Evolutionary conservation across 2,888 invertebrate genomes (phyloP).

Genomic region (Macaria notata): DNA sequence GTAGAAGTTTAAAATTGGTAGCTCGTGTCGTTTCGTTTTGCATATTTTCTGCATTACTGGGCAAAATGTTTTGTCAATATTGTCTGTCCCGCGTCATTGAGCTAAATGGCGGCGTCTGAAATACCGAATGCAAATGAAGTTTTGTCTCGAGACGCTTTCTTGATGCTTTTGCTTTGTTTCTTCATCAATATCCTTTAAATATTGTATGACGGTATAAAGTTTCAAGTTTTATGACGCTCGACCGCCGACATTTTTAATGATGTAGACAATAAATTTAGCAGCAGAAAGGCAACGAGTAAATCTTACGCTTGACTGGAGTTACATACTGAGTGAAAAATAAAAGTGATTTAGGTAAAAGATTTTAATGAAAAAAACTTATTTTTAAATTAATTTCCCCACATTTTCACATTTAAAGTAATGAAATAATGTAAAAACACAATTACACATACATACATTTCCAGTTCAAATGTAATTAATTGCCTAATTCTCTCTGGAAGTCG

Average conservation of each 20-base stretch:
- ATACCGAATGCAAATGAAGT: conserved; percentile 57
- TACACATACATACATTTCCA: too few species aligned
- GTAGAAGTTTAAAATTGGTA: conserved; percentile 56
- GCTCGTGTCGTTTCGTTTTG: conserved; percentile 59
- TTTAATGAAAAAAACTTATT: too few species aligned
- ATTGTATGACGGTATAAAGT: conserved; percentile 40
- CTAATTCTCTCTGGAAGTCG: too few species aligned
- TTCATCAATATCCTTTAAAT: conserved; percentile 42
- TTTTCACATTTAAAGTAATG: too few species aligned
- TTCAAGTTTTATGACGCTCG: conserved; percentile 44
- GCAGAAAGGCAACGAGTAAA: conserved; percentile 26
- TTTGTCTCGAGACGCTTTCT: conserved; percentile 37
- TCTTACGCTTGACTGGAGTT: conserved; percentile 13
- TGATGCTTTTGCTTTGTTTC: conserved; percentile 37
- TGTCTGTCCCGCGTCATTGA: conserved; percentile 64
- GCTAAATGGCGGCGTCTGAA: conserved; percentile 56
- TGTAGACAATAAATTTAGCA: conserved; percentile 39
- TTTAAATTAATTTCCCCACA: too few species aligned
- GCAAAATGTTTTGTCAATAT: conserved; percentile 76
- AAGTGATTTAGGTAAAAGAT: too few species aligned
- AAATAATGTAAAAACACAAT: too few species aligned
- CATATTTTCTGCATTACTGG: conserved; percentile 75
- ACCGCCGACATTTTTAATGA: conserved; percentile 46
- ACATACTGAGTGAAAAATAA: background rate
- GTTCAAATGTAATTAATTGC: too few species aligned